phyloP scores from a whole-genome alignment of 2,888 invertebrate species.

The Falcaria lacertinaria region DNA sequence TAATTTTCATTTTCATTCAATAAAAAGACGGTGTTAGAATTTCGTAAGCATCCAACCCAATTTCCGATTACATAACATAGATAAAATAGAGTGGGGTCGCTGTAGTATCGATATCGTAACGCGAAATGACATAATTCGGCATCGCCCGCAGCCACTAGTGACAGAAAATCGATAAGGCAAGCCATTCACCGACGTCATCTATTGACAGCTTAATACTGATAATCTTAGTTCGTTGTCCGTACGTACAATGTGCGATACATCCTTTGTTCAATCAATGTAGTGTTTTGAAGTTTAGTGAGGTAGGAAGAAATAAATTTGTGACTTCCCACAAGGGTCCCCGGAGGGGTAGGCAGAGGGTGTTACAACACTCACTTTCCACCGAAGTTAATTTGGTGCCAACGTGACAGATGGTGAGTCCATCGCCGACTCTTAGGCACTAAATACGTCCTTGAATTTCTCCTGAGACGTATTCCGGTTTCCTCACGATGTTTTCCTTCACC shows the following conservation, averaged over 20 bases:
- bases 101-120: conserved; percentile 1
- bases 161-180: conserved; percentile 29
- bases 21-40: neutral
- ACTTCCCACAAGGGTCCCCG: too few species aligned
- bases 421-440: too few species aligned
- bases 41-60: neutral
- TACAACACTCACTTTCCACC: too few species aligned
- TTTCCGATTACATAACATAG: neutral
- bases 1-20: neutral
- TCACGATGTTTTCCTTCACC: too few species aligned
- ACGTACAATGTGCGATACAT: neutral
- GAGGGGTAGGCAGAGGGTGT: too few species aligned
- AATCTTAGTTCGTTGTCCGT: conserved; percentile 17
- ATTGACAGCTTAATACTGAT: conserved; percentile 1
- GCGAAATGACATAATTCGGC: conserved; percentile 29
- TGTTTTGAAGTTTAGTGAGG: too few species aligned
- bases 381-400: too few species aligned
- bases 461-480: too few species aligned
- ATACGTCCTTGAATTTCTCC: too few species aligned
- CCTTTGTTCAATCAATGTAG: too few species aligned
- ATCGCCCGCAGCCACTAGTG: conserved; percentile 17
- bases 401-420: too few species aligned
- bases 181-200: conserved; percentile 2
- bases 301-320: too few species aligned
- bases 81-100: neutral